Evolutionary conservation across 2,797 vertebrate genomes (phyloP).

Genomic region (Enteromius fasciolatus): DNA sequence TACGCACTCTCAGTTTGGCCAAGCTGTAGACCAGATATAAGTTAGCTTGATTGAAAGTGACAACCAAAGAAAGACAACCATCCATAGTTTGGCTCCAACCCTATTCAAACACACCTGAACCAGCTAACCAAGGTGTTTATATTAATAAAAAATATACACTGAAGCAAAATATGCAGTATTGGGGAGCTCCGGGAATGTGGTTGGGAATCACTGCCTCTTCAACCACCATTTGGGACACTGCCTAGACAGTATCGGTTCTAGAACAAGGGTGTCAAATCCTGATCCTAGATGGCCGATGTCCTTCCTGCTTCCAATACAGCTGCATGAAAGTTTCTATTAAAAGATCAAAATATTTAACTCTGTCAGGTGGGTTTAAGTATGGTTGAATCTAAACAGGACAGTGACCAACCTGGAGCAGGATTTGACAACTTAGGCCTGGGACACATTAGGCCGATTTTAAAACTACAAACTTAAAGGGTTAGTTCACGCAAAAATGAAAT

Average conservation of each 20-base stretch:
- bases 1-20: constrained; percentile 84
- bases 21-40: constrained; percentile 75
- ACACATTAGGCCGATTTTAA: background rate
- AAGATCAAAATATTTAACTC: background rate
- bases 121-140: background rate
- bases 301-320: background rate
- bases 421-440: background rate
- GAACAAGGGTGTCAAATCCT: background rate
- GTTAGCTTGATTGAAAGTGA: background rate
- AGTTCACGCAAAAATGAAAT: background rate
- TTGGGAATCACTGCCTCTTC: background rate
- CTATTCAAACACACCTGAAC: background rate
- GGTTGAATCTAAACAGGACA: background rate
- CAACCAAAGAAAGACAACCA: background rate
- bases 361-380: background rate
- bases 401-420: background rate
- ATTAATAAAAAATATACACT: background rate
- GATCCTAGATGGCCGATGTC: background rate
- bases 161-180: background rate
- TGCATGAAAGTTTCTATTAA: background rate
- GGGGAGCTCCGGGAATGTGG: background rate
- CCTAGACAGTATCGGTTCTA: constrained; percentile 11
- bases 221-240: background rate
- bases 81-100: background rate
- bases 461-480: background rate